These are phyloP conservation scores for Merodon equestris DNA, from an alignment of 2,888 invertebrate genomes.

Conservation along the genomic window DNA sequence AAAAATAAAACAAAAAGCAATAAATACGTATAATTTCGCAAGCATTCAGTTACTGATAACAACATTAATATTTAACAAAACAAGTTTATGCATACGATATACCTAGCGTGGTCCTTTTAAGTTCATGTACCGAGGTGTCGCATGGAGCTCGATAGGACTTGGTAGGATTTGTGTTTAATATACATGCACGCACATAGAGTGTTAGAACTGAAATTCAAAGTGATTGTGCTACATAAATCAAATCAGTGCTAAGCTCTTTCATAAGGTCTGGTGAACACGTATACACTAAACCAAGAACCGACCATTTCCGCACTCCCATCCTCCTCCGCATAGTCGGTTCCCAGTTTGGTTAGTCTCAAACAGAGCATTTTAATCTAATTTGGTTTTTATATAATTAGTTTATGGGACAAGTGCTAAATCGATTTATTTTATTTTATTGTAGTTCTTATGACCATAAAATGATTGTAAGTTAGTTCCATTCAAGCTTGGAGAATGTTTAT, in stretches of 20 bases:
- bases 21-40: slow-evolving; percentile 49
- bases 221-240: background rate
- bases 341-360: background rate
- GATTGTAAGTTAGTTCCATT: slow-evolving; percentile 36
- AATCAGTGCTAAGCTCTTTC: no score
- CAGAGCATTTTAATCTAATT: no score
- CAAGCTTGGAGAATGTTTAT: slow-evolving; percentile 51
- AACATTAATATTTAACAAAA: slow-evolving; percentile 37
- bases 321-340: no score
- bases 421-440: no score
- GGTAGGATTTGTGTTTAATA: no score
- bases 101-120: slow-evolving; percentile 1
- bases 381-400: slow-evolving; percentile 8
- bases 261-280: no score
- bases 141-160: no score
- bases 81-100: background rate
- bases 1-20: slow-evolving; percentile 19
- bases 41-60: slow-evolving; percentile 46
- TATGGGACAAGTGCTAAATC: slow-evolving; percentile 32
- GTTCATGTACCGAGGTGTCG: no score
- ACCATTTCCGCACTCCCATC: slow-evolving; percentile 11
- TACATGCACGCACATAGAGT: no score
- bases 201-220: no score
- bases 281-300: background rate
- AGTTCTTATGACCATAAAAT: slow-evolving; percentile 15